These are phyloP conservation scores for Vollenhovia emeryi DNA, from an alignment of 1,140 invertebrate genomes.

Conservation along the genomic window DNA sequence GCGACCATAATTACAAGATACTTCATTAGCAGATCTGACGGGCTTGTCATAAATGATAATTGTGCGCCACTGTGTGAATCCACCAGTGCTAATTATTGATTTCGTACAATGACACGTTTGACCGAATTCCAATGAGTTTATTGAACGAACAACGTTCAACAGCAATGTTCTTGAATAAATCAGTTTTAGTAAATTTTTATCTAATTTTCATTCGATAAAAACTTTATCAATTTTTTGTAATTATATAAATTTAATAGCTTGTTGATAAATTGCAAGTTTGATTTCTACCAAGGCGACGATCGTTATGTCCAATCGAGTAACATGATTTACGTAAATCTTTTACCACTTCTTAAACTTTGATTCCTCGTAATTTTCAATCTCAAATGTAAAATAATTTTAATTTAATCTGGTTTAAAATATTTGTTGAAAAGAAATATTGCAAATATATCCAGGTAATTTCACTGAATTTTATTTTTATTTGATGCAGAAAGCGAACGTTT, in stretches of 20 bases:
- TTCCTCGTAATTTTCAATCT: neutral
- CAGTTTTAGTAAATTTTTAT: neutral
- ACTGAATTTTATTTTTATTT: neutral
- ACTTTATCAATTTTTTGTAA: neutral
- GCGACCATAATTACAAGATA: conserved; percentile 19
- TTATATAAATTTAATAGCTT: neutral
- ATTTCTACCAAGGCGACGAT: neutral
- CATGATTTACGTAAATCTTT: neutral
- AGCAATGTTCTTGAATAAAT: neutral
- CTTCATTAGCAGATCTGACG: conserved; percentile 11
- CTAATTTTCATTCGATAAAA: neutral
- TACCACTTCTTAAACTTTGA: neutral
- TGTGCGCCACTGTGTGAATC: neutral
- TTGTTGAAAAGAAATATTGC: neutral
- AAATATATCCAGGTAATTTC: neutral
- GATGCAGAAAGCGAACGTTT: neutral
- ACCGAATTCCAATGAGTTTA: conserved; percentile 21
- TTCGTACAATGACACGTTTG: neutral
- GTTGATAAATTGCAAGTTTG: neutral
- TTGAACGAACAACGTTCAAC: neutral
- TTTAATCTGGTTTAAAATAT: neutral
- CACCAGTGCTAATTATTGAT: conserved; percentile 24
- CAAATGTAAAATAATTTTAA: neutral
- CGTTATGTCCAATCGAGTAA: too few species aligned
- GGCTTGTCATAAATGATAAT: neutral